These are phyloP conservation scores for Pteropus rufus DNA, from an alignment of 2,797 vertebrate species.

Conservation along the genomic window DNA sequence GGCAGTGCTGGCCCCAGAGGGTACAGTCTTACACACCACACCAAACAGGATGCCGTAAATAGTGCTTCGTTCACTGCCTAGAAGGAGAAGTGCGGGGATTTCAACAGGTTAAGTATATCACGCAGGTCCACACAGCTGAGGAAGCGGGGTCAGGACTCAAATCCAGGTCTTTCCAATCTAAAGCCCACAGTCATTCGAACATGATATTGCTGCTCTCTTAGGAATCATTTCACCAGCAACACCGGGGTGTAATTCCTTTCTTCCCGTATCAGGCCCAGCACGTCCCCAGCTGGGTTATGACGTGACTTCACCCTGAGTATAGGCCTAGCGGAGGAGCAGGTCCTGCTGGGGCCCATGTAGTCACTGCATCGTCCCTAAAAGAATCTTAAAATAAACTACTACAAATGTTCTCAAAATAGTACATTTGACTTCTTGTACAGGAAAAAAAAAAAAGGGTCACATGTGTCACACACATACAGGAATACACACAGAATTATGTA, in stretches of 20 bases:
- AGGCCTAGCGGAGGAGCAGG: neutral
- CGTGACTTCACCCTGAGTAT: neutral
- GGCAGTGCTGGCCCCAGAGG: neutral
- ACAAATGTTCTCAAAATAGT: neutral
- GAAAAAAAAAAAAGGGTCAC: neutral
- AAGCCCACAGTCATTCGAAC: neutral
- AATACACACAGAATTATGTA: neutral
- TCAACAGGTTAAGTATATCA: too few species aligned
- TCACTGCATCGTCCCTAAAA: neutral
- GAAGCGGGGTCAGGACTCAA: fast-evolving
- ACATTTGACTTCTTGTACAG: neutral
- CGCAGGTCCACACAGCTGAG: neutral
- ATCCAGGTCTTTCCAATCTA: neutral
- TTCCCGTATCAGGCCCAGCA: too few species aligned
- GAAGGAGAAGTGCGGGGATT: neutral
- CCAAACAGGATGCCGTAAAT: neutral
- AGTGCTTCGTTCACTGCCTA: neutral
- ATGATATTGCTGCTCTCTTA: neutral
- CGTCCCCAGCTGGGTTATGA: fast-evolving
- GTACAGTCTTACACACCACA: fast-evolving
- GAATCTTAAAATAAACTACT: neutral
- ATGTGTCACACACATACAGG: neutral
- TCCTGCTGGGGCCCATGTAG: neutral
- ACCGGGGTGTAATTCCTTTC: neutral
- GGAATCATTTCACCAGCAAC: neutral